Percentiles rank a stretch among this genome's conserved stretches.
Conservation (phyloP, 2,888 invertebrate genomes). For the Tigriopus californicus region DNA sequence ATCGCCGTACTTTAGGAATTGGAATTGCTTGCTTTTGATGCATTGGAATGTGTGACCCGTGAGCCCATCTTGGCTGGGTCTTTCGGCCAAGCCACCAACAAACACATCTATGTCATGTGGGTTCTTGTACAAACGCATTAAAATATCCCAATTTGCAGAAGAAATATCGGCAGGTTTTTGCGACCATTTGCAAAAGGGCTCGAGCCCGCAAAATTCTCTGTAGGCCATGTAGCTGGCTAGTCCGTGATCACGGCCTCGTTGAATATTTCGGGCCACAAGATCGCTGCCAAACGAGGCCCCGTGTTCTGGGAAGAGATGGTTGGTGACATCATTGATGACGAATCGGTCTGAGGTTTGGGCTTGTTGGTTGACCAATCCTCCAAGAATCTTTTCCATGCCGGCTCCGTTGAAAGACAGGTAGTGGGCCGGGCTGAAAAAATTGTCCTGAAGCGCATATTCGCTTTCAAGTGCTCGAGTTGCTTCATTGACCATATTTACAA, state of each 20-base stretch:
- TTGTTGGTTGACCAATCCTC: constrained; percentile 65
- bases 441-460: background rate
- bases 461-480: background rate
- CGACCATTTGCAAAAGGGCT: background rate
- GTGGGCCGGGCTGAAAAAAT: background rate
- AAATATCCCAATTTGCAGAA: background rate
- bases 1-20: constrained; percentile 73
- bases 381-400: constrained; percentile 48
- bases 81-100: constrained; percentile 78
- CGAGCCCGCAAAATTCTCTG: background rate
- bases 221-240: background rate
- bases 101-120: constrained; percentile 74
- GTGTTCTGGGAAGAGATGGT: constrained; percentile 76
- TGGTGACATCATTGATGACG: constrained; percentile 79
- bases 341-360: constrained; percentile 84
- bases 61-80: constrained; percentile 23
- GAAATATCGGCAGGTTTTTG: background rate
- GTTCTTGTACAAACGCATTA: background rate
- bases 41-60: constrained; percentile 31
- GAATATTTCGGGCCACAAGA: constrained; percentile 68
- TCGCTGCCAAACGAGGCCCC: constrained; percentile 77
- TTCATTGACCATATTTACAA: background rate
- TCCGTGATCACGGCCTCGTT: constrained; percentile 35
- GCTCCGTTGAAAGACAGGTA: background rate
- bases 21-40: constrained; percentile 81